Percentiles rank a stretch among this genome's conserved stretches.
Evolutionary conservation across 2,888 invertebrate species (phyloP).

Genomic region (Orchestes rusci): DNA sequence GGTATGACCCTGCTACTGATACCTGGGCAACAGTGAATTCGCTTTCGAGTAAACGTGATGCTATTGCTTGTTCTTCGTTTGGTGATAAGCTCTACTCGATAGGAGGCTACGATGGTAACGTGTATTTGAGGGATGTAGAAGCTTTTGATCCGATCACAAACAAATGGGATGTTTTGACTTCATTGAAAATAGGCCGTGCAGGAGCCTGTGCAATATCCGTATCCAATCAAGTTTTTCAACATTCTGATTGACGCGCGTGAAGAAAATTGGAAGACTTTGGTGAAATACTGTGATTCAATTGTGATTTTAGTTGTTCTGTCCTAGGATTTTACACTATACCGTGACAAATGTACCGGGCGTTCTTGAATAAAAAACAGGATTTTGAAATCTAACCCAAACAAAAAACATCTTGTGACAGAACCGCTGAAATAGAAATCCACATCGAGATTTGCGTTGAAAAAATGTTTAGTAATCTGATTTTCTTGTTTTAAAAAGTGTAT

Average conservation of each 20-base stretch:
- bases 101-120: conserved; percentile 88
- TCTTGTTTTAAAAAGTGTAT: too few relatives aligned
- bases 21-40: conserved; percentile 82
- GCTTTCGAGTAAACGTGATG: conserved; percentile 77
- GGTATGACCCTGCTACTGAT: conserved; percentile 51
- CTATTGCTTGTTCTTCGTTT: conserved; percentile 79
- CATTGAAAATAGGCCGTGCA: conserved; percentile 76
- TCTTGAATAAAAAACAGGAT: too few relatives aligned
- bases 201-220: conserved; percentile 80
- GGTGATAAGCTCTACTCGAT: conserved; percentile 76
- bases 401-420: too few relatives aligned
- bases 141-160: conserved; percentile 79
- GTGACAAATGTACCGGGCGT: too few relatives aligned
- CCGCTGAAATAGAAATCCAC: too few relatives aligned
- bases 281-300: too few relatives aligned
- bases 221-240: conserved; percentile 15
- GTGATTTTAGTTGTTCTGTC: too few relatives aligned
- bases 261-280: not conserved
- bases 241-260: conserved; percentile 12
- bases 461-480: too few relatives aligned
- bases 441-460: too few relatives aligned
- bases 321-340: too few relatives aligned
- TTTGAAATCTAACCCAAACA: too few relatives aligned
- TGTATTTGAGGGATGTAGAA: conserved; percentile 81
- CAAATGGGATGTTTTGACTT: conserved; percentile 71